Evolutionary conservation across 1,140 invertebrate genomes (phyloP), one percentile per base, ranked within the genome.

Genomic region (Manduca sexta): DNA sequence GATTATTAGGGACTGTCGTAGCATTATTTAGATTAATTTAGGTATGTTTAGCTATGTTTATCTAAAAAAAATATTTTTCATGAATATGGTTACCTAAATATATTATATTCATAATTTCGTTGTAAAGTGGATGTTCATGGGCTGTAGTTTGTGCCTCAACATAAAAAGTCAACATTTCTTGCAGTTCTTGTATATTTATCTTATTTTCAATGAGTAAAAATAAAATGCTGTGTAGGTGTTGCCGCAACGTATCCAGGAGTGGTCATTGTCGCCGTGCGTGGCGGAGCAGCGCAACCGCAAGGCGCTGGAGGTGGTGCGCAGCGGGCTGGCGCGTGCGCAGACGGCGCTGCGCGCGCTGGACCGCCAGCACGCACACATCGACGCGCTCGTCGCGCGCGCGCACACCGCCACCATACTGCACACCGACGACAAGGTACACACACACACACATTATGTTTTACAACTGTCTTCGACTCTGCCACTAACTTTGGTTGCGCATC

Each of bases 221-320:
- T 7, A 21, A 21, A 21, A 34, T 34, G 11, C n/a, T 7, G 6
- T 34, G 5, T 34, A 93, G 88, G 91, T 95, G 4, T 74, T 99
- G 12, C 97, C 97, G 0, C 93, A 95, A 62, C 88, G 97, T n/a
- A 93, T 98, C 49, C 95, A 97, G 76, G 95, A 98, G 69, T 98
- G 97, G 96, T 93, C 94, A 29, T 87, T 95, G n/a, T 93, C 93
- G n/a, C 90, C 92, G 0, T 96, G 94, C 71, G 88, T 92, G 26
- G 95, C 97, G 0, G 97, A 98, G 71, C 93, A 95, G 60, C 91
- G 91, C 47, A 97, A 97, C 76, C 91, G 93, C 52, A 92, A 92
- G 58, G 88, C 93, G 34, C 75, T 98, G 21, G 96, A 97, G 61
- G 89, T 88, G 43, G 94, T 98, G 12, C 89, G 96, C 12, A 89